A percentile compares a stretch with the other conserved stretches of the same genome.
Conservation (phyloP, 2,888 invertebrate species). For the Tricholauxania praeusta region DNA sequence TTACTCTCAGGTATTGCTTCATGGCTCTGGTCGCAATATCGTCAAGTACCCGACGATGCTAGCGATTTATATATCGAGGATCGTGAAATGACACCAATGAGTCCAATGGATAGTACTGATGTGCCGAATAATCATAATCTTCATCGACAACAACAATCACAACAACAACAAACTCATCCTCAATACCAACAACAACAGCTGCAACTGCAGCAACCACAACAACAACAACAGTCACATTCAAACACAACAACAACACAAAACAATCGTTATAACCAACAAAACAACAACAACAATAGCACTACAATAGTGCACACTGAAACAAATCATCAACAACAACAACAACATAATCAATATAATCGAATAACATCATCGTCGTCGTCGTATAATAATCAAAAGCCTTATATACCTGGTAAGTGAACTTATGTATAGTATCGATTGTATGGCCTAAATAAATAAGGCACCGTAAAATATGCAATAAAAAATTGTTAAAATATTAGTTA, state of each 20-base stretch:
- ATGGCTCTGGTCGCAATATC: constrained; percentile 72
- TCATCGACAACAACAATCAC: constrained; percentile 55
- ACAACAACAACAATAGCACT: constrained; percentile 52
- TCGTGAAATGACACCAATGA: constrained; percentile 70
- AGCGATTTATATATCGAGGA: constrained; percentile 72
- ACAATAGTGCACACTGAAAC: constrained; percentile 60
- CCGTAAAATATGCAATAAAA: too few species aligned
- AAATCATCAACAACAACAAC: constrained; percentile 67
- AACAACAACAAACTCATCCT: constrained; percentile 54
- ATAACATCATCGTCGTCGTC: constrained; percentile 65
- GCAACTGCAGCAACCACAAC: constrained; percentile 54
- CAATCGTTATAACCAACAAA: constrained; percentile 48
- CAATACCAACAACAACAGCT: constrained; percentile 66
- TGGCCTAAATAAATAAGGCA: too few species aligned
- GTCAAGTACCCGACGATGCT: constrained; percentile 75
- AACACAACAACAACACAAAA: constrained; percentile 65
- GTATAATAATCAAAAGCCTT: constrained; percentile 69
- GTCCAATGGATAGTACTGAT: constrained; percentile 67
- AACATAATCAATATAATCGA: constrained; percentile 59
- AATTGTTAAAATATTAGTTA: too few species aligned
- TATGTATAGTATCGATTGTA: background rate
- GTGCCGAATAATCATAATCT: constrained; percentile 61
- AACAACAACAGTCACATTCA: constrained; percentile 58
- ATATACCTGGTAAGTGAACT: constrained; percentile 67
- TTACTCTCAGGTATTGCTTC: constrained; percentile 72